These are phyloP conservation scores for Microcebus griseorufus DNA, from an alignment of 2,113 vertebrate genomes.

Conservation along the genomic window DNA sequence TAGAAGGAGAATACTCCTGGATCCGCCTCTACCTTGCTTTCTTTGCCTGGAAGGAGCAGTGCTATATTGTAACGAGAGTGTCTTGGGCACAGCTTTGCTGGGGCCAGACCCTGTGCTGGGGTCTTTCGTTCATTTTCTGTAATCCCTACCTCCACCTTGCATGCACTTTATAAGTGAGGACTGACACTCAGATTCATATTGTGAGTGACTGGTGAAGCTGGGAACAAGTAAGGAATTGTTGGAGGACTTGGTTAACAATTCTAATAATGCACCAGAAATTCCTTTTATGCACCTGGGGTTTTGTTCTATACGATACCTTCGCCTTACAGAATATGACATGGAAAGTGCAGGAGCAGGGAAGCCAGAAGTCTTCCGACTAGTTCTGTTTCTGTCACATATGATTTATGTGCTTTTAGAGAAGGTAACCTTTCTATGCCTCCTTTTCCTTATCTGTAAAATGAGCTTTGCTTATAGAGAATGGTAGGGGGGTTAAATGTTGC, in stretches of 20 bases:
- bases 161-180: neutral
- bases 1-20: neutral
- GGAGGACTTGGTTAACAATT: neutral
- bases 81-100: neutral
- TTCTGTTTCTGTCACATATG: neutral
- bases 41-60: neutral
- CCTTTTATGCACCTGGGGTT: neutral
- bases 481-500: neutral
- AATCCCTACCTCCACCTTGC: neutral
- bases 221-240: neutral
- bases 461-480: neutral
- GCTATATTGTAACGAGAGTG: neutral
- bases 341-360: neutral
- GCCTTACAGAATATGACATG: neutral
- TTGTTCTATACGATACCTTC: neutral
- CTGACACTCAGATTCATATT: neutral
- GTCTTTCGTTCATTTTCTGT: neutral
- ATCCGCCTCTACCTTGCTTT: neutral
- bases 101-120: neutral
- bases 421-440: neutral
- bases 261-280: neutral
- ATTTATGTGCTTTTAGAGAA: neutral
- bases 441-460: conserved; percentile 9
- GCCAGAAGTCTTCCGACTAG: neutral
- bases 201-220: neutral